Evolutionary conservation across 2,113 vertebrate genomes (phyloP), one percentile per base, ranked within the genome.

Genomic region (Peromyscus leucopus): DNA sequence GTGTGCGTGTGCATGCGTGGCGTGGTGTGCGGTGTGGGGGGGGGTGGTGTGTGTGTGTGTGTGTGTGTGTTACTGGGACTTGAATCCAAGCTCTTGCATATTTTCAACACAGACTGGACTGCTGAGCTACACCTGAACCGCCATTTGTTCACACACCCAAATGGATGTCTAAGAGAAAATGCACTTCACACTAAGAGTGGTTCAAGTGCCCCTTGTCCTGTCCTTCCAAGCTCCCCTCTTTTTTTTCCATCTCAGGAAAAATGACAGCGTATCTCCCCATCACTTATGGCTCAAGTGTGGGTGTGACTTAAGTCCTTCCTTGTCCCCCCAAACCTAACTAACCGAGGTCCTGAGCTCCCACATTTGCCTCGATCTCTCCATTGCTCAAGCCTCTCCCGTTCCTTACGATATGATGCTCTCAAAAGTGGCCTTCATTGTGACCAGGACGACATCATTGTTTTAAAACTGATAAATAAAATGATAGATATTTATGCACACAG

Each of bases 401-500:
- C 80, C 71, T 31, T 42, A 13, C 1, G 3, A 39, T 82, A 10
- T 33, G 59, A 9, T 63, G 21, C 22, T 89, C 28, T 78, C 33
- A 42, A 67, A 83, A 89, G 17, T 51, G 33, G 7, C 82, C 57
- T 90, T 92, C 48, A 22, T 86, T 67, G 67, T 89, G 89, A 63
- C 36, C 46, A 91, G 57, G 93, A 94, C 46, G 65, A 75, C 42
- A 46, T 79, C 42, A 42, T 57, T 78, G 48, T 93, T 87, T 87
- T 48, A 48, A 61, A 78, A 46, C 39, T 42, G 85, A 65, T 46
- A 42, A 63, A 84, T 84, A 57, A 36, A 33, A 87, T 39, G 67
- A 71, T n/a, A 80, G 26, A 63, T 88, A 55, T 92, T 36, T 80
- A 65, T 63, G 16, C 55, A 65, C 21, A 24, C 16, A 39, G 24